phyloP scores from a whole-genome alignment of 2,797 vertebrate genomes.

The Crenuchus spilurus region DNA sequence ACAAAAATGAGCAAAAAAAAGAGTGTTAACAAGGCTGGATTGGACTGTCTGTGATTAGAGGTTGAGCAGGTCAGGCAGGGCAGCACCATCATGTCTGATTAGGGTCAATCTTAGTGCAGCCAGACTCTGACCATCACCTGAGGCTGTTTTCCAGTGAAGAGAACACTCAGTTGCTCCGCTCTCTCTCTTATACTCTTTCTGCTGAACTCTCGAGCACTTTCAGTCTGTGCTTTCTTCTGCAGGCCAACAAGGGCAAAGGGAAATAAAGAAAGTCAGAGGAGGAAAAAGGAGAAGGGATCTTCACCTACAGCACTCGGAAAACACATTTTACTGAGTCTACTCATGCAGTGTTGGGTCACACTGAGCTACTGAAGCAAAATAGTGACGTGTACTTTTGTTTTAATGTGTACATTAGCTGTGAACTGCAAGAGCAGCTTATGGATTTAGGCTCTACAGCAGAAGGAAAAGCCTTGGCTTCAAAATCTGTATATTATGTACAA shows the following conservation, averaged over 20 bases:
- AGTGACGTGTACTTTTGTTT: not conserved
- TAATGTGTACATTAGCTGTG: not conserved
- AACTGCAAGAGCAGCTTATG: not conserved
- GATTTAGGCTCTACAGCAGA: not conserved
- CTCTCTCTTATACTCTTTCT: conserved; percentile 91
- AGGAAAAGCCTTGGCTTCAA: not conserved
- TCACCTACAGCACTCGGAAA: not conserved
- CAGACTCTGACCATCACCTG: conserved; percentile 71
- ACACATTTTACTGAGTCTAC: not conserved
- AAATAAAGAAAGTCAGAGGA: conserved; percentile 16
- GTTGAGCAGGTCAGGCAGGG: not conserved
- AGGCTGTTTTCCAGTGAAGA: conserved; percentile 81
- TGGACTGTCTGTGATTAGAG: conserved; percentile 8
- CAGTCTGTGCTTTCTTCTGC: conserved; percentile 82
- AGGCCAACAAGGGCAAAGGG: conserved; percentile 36
- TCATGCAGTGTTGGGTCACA: too few relatives aligned
- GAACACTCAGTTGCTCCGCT: conserved; percentile 86
- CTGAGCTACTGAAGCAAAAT: not conserved
- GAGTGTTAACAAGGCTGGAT: not conserved
- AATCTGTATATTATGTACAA: too few relatives aligned
- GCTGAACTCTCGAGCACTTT: conserved; percentile 84
- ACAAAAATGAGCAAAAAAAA: not conserved
- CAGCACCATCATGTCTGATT: not conserved
- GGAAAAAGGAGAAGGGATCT: not conserved
- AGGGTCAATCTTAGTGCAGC: not conserved